Percentiles rank a stretch among this genome's conserved stretches.
Conservation (phyloP, 2,113 vertebrate genomes). For the Haemorhous mexicanus region DNA sequence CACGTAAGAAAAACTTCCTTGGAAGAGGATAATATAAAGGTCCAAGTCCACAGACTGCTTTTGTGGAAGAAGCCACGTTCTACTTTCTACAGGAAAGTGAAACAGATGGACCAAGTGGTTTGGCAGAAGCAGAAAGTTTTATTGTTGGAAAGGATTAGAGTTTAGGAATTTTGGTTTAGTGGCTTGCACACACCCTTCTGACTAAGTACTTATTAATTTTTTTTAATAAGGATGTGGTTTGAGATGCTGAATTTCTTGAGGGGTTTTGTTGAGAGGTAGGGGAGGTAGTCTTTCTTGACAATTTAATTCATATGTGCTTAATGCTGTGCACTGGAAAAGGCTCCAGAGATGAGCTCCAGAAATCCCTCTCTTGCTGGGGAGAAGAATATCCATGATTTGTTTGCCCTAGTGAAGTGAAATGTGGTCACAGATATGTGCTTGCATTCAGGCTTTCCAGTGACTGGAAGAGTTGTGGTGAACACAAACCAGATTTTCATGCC, state of each 20-base stretch:
- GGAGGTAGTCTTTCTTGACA: not conserved
- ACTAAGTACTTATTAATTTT: constrained; percentile 49
- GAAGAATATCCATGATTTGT: not conserved
- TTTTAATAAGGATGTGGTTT: constrained; percentile 63
- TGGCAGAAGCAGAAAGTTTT: constrained; percentile 49
- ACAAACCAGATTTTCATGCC: not conserved
- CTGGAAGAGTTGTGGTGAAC: not conserved
- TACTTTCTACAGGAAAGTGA: constrained; percentile 3
- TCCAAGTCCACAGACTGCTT: not conserved
- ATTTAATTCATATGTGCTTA: not conserved
- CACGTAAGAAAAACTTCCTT: not conserved
- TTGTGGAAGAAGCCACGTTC: not conserved
- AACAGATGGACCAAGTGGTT: constrained; percentile 50
- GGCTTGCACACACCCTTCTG: constrained; percentile 44
- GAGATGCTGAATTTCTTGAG: constrained; percentile 8
- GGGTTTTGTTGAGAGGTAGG: not conserved
- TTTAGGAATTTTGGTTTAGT: constrained; percentile 43
- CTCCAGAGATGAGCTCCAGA: not conserved
- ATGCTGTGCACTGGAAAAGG: not conserved
- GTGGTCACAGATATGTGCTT: not conserved
- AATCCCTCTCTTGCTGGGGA: not conserved
- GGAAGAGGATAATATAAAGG: not conserved
- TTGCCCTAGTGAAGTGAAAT: not conserved
- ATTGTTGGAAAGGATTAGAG: constrained; percentile 53
- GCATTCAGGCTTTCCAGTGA: not conserved